Evolutionary conservation across 2,113 vertebrate species (phyloP).

Genomic region (Gallinago undulata): DNA sequence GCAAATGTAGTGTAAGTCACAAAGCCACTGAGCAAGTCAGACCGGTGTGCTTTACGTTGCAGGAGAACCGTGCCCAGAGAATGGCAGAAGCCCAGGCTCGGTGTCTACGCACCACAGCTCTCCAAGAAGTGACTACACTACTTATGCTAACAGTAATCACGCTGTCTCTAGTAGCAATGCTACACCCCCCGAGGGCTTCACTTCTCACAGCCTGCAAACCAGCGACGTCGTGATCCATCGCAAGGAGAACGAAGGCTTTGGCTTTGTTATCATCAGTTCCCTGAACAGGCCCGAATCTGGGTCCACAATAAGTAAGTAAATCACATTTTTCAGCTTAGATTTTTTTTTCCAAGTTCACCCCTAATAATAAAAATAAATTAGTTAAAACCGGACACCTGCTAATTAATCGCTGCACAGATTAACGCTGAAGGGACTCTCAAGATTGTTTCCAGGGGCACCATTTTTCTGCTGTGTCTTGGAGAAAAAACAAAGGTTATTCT

Average conservation of each 20-base stretch:
- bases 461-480: neutral
- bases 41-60: slow-evolving; percentile 27
- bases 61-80: slow-evolving; percentile 93
- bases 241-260: slow-evolving; percentile 97
- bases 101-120: slow-evolving; percentile 96
- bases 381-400: neutral
- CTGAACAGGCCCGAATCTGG: slow-evolving; percentile 91
- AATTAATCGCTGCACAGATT: neutral
- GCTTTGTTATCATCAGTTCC: slow-evolving; percentile 98
- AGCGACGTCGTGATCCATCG: slow-evolving; percentile 92
- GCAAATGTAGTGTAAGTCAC: slow-evolving; percentile 7
- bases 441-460: neutral
- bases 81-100: slow-evolving; percentile 92
- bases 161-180: slow-evolving; percentile 73
- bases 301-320: slow-evolving; percentile 85
- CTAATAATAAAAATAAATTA: neutral
- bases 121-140: slow-evolving; percentile 88
- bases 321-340: neutral
- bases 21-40: neutral
- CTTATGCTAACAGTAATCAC: slow-evolving; percentile 84
- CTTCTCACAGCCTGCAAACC: slow-evolving; percentile 82
- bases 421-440: neutral
- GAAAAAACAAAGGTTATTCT: neutral
- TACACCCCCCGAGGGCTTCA: slow-evolving; percentile 77
- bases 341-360: neutral